Evolutionary conservation across 2,113 vertebrate genomes (phyloP).

Genomic region (Brienomyrus brachyistius): DNA sequence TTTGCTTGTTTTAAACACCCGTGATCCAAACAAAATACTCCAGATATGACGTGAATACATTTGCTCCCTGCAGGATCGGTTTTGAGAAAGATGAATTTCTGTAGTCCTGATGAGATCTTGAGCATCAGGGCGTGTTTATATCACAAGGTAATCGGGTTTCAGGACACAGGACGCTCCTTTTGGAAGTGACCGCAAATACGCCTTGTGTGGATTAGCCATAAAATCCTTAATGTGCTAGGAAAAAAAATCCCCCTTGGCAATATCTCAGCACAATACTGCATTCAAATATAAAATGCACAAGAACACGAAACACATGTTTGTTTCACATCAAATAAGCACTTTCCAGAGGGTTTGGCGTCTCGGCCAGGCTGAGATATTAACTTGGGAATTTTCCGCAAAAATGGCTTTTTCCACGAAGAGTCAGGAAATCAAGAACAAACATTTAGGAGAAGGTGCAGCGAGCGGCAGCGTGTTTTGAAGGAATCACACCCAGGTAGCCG

Average conservation of each 20-base stretch:
- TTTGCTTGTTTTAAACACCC: background rate
- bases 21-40: background rate
- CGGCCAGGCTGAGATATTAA: background rate
- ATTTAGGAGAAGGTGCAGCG: background rate
- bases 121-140: background rate
- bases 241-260: background rate
- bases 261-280: background rate
- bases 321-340: slow-evolving; percentile 1
- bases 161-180: background rate
- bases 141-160: background rate
- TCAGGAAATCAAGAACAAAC: background rate
- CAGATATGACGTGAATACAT: background rate
- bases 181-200: background rate
- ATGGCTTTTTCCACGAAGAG: background rate
- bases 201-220: background rate
- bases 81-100: background rate
- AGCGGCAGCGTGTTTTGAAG: background rate
- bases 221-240: slow-evolving; percentile 2
- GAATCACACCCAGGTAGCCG: background rate
- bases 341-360: background rate
- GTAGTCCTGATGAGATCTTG: background rate
- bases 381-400: background rate
- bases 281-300: background rate
- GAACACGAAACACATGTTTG: background rate
- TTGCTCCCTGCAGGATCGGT: background rate